Percentiles rank a stretch among this genome's conserved stretches.
Evolutionary conservation across 1,140 invertebrate genomes (phyloP).

Genomic region (Drosophila subpulchrella): DNA sequence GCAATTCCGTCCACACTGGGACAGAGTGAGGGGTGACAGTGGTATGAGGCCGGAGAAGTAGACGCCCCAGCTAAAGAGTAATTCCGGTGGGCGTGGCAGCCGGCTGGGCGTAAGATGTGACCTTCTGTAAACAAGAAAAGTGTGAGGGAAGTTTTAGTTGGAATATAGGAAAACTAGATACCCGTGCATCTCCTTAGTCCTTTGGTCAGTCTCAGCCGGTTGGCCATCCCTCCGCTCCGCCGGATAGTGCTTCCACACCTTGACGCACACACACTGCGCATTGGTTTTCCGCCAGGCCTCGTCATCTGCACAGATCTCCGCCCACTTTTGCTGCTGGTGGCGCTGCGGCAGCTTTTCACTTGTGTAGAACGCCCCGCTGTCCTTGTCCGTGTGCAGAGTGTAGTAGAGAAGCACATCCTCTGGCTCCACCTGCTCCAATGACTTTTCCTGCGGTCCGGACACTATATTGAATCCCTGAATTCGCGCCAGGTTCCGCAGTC

Average conservation of each 20-base stretch:
- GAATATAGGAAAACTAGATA: background rate
- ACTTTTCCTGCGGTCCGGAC: slow-evolving; percentile 2
- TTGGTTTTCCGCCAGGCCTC: slow-evolving; percentile 75
- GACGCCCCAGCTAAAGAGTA: slow-evolving; percentile 93
- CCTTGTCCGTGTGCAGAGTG: slow-evolving; percentile 92
- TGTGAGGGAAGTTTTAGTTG: background rate
- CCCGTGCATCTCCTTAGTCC: slow-evolving; percentile 7
- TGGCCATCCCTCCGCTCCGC: slow-evolving; percentile 14
- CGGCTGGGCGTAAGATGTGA: slow-evolving; percentile 50
- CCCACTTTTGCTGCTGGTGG: slow-evolving; percentile 89
- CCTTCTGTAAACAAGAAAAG: slow-evolving; percentile 8
- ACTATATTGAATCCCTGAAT: slow-evolving; percentile 88
- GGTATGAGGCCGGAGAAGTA: slow-evolving; percentile 92
- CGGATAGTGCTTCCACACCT: slow-evolving; percentile 70
- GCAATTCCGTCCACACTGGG: slow-evolving; percentile 90
- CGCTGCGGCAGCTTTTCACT: slow-evolving; percentile 89
- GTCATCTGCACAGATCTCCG: slow-evolving; percentile 80
- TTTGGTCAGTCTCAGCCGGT: slow-evolving; percentile 59
- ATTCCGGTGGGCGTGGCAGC: slow-evolving; percentile 79
- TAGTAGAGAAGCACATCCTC: slow-evolving; percentile 88
- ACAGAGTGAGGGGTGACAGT: slow-evolving; percentile 83
- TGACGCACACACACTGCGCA: slow-evolving; percentile 75
- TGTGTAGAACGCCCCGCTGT: slow-evolving; percentile 91
- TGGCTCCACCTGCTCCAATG: slow-evolving; percentile 56
- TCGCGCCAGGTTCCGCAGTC: slow-evolving; percentile 90